A percentile compares a stretch with the other conserved stretches of the same genome.
These are phyloP conservation scores for Amblyraja radiata DNA, from an alignment of 2,797 vertebrate species.

Conservation along the genomic window DNA sequence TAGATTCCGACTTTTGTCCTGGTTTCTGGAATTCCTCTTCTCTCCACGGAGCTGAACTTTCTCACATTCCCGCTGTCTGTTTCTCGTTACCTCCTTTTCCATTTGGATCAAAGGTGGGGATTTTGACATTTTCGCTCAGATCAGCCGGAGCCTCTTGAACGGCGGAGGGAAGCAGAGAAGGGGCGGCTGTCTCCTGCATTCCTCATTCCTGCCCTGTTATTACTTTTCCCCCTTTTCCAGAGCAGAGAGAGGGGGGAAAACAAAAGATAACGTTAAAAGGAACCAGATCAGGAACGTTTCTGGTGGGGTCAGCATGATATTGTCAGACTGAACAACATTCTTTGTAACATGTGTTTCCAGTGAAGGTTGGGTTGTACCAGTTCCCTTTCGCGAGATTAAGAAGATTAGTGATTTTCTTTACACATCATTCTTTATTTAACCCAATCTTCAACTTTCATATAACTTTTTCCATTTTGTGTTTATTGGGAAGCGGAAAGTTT, in stretches of 20 bases:
- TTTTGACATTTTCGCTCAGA: not conserved
- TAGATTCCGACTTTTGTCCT: not conserved
- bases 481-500: constrained; percentile 7
- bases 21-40: not conserved
- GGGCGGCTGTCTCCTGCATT: not conserved
- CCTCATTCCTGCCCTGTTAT: not conserved
- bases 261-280: not conserved
- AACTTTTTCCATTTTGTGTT: not conserved
- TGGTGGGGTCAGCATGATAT: constrained; percentile 14
- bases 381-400: constrained; percentile 18
- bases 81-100: not conserved
- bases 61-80: not conserved
- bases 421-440: constrained; percentile 31
- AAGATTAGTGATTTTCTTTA: constrained; percentile 16
- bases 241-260: not conserved
- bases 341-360: constrained; percentile 26
- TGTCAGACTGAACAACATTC: constrained; percentile 11
- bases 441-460: constrained; percentile 17
- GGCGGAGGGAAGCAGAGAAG: not conserved
- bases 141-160: not conserved
- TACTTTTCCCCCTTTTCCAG: not conserved
- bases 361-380: constrained; percentile 29
- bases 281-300: not conserved
- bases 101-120: not conserved
- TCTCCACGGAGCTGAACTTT: not conserved